phyloP scores from a whole-genome alignment of 2,888 invertebrate species.

The Sinohyriopsis cumingii region DNA sequence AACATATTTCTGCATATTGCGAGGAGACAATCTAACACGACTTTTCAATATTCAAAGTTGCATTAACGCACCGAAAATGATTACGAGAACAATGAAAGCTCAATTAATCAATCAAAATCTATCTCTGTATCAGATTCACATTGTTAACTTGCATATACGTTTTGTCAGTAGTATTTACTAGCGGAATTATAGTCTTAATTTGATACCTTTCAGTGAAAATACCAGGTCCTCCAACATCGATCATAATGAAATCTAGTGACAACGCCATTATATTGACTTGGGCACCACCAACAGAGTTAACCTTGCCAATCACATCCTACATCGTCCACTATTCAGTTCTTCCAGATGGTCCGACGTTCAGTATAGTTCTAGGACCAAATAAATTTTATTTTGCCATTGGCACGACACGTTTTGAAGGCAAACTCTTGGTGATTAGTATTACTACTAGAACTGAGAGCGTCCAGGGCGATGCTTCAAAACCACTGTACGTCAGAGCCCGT shows the following conservation, averaged over 20 bases:
- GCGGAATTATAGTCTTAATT: too few species aligned
- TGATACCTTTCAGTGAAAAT: background rate
- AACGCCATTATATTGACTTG: slow-evolving; percentile 22
- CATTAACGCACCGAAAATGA: too few species aligned
- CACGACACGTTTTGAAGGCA: slow-evolving; percentile 16
- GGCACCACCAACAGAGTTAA: slow-evolving; percentile 20
- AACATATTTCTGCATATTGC: too few species aligned
- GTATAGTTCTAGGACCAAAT: slow-evolving; percentile 9
- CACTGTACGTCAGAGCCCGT: slow-evolving; percentile 21
- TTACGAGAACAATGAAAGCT: too few species aligned
- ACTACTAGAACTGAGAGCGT: slow-evolving; percentile 14
- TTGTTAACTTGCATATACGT: too few species aligned
- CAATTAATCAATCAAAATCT: too few species aligned
- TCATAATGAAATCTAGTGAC: slow-evolving; percentile 3
- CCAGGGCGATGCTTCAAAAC: slow-evolving; percentile 12
- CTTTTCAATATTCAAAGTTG: too few species aligned
- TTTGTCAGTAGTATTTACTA: too few species aligned
- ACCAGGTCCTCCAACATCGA: slow-evolving; percentile 21
- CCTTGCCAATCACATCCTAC: slow-evolving; percentile 23
- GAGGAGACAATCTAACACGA: too few species aligned
- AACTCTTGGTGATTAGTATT: slow-evolving; percentile 11
- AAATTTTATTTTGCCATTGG: slow-evolving; percentile 23
- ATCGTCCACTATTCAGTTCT: slow-evolving; percentile 16
- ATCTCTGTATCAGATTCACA: too few species aligned
- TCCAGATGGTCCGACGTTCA: background rate